Conservation (phyloP, 1,140 invertebrate genomes). For the Teleogryllus occipitalis region DNA sequence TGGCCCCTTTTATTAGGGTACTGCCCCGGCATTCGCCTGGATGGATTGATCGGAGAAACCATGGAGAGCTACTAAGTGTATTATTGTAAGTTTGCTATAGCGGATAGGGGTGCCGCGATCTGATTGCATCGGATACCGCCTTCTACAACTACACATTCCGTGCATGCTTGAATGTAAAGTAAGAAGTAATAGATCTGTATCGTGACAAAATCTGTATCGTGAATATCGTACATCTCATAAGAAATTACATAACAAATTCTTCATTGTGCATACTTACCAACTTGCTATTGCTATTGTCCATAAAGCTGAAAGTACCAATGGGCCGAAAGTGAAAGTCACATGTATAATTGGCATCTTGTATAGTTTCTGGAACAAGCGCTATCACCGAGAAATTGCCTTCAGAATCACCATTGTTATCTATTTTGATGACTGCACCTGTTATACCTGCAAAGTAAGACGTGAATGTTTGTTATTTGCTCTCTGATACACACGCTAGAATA, state of each 20-base stretch:
- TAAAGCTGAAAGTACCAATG: constrained; percentile 48
- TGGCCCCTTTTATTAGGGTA: too few relatives aligned
- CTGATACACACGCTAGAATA: too few relatives aligned
- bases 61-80: too few relatives aligned
- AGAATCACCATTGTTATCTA: constrained; percentile 88
- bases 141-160: too few relatives aligned
- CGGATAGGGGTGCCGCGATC: too few relatives aligned
- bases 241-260: neutral
- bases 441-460: constrained; percentile 57
- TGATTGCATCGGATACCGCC: too few relatives aligned
- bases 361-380: constrained; percentile 29
- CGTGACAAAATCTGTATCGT: neutral
- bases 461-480: too few relatives aligned
- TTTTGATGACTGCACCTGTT: constrained; percentile 79
- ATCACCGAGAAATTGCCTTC: constrained; percentile 95
- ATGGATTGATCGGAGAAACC: too few relatives aligned
- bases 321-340: constrained; percentile 69
- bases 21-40: too few relatives aligned
- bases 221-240: neutral
- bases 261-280: neutral
- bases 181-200: too few relatives aligned
- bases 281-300: neutral
- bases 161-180: too few relatives aligned
- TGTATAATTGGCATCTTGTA: constrained; percentile 39
- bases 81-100: too few relatives aligned